Conservation (phyloP, 2,888 invertebrate species). For the Bombyx huttoni region DNA sequence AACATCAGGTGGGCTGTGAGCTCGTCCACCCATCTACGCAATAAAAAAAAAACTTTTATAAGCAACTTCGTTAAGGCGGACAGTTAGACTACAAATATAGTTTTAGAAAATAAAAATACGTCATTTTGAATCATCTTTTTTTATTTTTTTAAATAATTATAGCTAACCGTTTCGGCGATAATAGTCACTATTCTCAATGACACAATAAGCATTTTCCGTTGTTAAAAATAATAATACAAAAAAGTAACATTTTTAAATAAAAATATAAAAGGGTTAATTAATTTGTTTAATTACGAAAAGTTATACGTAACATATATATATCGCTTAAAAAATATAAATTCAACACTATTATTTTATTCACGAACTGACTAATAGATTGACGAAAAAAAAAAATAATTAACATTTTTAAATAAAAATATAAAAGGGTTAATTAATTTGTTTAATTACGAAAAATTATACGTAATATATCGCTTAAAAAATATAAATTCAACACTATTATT, state of each 20-base stretch:
- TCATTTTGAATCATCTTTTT: conserved; percentile 61
- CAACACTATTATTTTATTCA: conserved; percentile 61
- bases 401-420: conserved; percentile 22
- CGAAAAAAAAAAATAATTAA: conserved; percentile 37
- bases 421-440: conserved; percentile 52
- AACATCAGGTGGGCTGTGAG: too few relatives aligned
- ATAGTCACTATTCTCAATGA: conserved; percentile 69
- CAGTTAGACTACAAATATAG: too few relatives aligned
- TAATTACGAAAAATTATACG: conserved; percentile 31
- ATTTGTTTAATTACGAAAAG: conserved; percentile 49
- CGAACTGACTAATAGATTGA: conserved; percentile 58
- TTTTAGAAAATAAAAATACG: conserved; percentile 30
- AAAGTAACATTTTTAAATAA: conserved; percentile 21
- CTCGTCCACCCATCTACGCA: too few relatives aligned
- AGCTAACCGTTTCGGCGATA: conserved; percentile 73
- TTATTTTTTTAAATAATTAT: conserved; percentile 75
- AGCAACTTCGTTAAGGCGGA: too few relatives aligned
- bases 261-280: conserved; percentile 37
- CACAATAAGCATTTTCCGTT: conserved; percentile 70
- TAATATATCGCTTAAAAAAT: conserved; percentile 42
- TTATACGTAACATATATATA: conserved; percentile 29
- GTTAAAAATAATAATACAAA: conserved; percentile 34
- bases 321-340: conserved; percentile 53
- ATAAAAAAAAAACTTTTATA: too few relatives aligned
- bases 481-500: conserved; percentile 65